Conservation (phyloP, 1,140 invertebrate genomes). For the Littorina saxatilis region DNA sequence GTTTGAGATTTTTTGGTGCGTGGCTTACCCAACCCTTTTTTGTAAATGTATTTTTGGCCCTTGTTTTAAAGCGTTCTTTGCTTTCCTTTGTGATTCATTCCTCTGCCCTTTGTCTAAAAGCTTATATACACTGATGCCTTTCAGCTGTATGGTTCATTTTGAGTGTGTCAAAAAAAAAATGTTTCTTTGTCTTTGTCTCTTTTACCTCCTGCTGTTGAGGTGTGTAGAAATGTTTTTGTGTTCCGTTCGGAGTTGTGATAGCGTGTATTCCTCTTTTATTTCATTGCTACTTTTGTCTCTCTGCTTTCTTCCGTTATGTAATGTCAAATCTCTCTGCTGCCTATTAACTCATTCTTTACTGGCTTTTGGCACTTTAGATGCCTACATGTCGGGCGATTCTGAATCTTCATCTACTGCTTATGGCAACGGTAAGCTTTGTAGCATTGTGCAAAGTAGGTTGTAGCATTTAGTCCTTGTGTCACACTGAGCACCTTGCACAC, state of each 20-base stretch:
- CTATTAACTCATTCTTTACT: not conserved
- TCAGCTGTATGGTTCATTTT: no score
- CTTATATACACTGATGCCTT: no score
- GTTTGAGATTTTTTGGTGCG: no score
- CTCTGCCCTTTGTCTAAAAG: no score
- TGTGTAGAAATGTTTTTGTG: not conserved
- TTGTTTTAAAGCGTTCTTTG: not conserved
- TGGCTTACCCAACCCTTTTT: no score
- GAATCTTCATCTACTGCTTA: constrained; percentile 28
- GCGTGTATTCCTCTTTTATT: not conserved
- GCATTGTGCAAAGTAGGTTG: not conserved
- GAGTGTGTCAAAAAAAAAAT: no score
- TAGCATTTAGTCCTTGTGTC: no score
- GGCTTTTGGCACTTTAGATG: constrained; percentile 28
- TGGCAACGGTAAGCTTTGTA: constrained; percentile 20
- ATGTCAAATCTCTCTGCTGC: not conserved
- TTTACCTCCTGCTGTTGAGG: not conserved
- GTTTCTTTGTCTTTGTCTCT: no score
- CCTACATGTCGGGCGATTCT: constrained; percentile 39
- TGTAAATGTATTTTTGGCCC: not conserved
- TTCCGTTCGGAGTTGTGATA: not conserved
- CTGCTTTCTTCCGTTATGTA: not conserved
- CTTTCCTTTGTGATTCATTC: no score
- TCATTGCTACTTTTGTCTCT: not conserved
- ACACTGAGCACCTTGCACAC: no score